phyloP scores from a whole-genome alignment of 2,113 vertebrate species.

The Saiga tatarica region DNA sequence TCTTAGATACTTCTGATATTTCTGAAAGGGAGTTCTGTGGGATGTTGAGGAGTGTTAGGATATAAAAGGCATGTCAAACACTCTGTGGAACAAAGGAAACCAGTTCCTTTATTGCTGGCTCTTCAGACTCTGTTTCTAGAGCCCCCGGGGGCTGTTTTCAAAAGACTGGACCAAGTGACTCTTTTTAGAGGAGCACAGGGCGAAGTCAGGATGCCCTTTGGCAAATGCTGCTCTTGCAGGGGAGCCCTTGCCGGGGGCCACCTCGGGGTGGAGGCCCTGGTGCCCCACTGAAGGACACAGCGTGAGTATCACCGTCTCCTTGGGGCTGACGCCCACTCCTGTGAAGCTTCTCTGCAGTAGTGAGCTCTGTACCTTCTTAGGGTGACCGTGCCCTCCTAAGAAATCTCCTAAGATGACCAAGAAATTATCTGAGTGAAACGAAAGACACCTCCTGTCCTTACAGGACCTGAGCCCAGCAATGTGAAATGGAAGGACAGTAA shows the following conservation, averaged over 20 bases:
- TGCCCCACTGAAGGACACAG: rapidly evolving
- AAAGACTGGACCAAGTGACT: background rate
- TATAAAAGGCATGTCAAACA: background rate
- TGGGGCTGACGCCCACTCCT: rapidly evolving
- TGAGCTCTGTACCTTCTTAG: background rate
- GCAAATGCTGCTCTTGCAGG: background rate
- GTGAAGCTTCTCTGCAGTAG: background rate
- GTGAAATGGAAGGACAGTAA: background rate
- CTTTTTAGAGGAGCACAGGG: rapidly evolving
- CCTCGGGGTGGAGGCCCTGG: rapidly evolving
- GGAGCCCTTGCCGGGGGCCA: rapidly evolving
- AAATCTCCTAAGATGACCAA: background rate
- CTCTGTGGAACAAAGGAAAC: background rate
- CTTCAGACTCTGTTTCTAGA: background rate
- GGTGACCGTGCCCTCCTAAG: background rate
- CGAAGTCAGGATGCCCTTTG: background rate
- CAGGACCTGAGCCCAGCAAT: background rate
- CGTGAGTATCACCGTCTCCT: rapidly evolving
- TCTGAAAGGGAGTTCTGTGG: background rate
- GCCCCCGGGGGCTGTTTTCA: background rate
- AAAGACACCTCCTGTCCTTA: background rate
- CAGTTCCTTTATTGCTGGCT: background rate
- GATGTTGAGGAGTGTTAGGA: background rate
- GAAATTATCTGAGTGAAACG: conserved; percentile 15
- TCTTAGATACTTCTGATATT: background rate